Evolutionary conservation across 2,113 vertebrate genomes (phyloP), one percentile per base, ranked within the genome.

Genomic region (Istiophorus platypterus): DNA sequence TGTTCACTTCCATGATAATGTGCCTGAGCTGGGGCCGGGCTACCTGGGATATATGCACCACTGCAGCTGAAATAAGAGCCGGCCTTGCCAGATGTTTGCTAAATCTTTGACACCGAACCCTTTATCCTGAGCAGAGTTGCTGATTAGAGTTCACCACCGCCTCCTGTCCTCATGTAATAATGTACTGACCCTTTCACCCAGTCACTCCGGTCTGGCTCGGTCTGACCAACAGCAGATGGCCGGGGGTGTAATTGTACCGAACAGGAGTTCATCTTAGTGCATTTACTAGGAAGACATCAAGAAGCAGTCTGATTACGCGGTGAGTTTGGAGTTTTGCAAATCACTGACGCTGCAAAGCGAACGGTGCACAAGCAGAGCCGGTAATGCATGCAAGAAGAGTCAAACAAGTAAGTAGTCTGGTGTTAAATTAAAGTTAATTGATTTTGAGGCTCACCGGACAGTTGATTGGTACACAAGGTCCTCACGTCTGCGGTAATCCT

Each of bases 391-490:
- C 1, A 1, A 56, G 27, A 69, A 22, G 39, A 58, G 31, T n/a
- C 64, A 22, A 31, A 69, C 7, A 70, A 57, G 54, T 54, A 75
- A 52, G n/a, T 11, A 31, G 54, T 54, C 20, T 45, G 27, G 18
- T 29, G 37, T 66, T 29, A 9, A 49, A 70, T 47, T 0, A 27
- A 34, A 66, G 31, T 0, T 31, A 62, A 82, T 70, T 45, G 27
- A 52, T 70, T 56, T 37, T 2, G 37, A 81, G 31, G 74, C 97
- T 96, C 89, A 99, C 98, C 98, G 95, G 89, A 99, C 97, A 0
- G 98, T 99, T 63, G 97, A 98, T 86, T 99, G 98, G 76, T 99
- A 99, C 27, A 99, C 97, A 13, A 99, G 95, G 59, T 99, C 98
- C 73, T 99, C 98, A 10, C 98, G 91, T 88, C 96, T 95, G 75